Conservation (phyloP, 2,113 vertebrate species). For the Irena cyanogastra region DNA sequence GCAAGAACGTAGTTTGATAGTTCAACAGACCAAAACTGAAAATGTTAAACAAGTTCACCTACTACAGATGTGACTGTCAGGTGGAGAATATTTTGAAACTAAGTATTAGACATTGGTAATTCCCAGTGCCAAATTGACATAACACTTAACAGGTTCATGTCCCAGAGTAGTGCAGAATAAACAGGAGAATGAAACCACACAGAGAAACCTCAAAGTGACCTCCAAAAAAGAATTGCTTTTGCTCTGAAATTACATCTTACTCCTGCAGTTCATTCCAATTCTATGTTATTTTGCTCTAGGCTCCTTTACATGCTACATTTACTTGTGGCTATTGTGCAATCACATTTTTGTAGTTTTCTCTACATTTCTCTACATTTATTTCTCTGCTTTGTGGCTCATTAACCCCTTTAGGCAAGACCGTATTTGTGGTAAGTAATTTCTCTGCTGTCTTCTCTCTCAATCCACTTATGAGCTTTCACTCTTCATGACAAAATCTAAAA, state of each 20-base stretch:
- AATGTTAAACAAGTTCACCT: background rate
- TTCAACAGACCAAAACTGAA: background rate
- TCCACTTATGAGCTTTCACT: background rate
- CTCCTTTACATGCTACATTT: constrained; percentile 5
- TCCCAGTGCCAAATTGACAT: background rate
- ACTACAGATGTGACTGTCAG: background rate
- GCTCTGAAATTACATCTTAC: background rate
- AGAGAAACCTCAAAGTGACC: background rate
- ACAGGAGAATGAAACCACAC: background rate
- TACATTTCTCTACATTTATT: background rate
- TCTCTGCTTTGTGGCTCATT: background rate
- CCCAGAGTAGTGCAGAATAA: background rate
- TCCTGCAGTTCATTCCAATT: background rate
- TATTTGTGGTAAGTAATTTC: background rate
- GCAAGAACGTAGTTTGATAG: background rate
- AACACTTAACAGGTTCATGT: background rate
- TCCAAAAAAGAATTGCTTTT: background rate
- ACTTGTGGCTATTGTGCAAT: background rate
- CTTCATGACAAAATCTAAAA: background rate
- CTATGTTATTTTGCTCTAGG: background rate
- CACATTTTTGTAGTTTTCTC: background rate
- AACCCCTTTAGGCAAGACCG: background rate
- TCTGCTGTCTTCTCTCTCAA: background rate
- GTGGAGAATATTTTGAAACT: background rate
- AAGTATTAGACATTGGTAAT: background rate